Evolutionary conservation across 2,888 invertebrate species (phyloP), one percentile per base, ranked within the genome.

Genomic region (Drosophila merina): DNA sequence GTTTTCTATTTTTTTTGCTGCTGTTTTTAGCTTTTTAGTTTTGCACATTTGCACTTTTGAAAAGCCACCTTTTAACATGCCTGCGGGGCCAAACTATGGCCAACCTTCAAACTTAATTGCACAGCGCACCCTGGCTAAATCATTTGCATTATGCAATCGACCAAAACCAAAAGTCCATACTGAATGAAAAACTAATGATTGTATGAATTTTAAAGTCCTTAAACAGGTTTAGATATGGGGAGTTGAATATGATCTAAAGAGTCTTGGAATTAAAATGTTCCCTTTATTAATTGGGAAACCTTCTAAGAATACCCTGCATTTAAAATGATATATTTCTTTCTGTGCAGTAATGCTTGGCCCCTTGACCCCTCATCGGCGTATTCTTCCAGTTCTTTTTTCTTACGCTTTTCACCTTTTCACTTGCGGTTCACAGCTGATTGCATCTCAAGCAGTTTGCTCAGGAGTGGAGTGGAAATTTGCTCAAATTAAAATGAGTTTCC

Each of bases 31-130:
- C 40, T 20, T 20, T 42, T 14, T 42, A n/a, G 42, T 42, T 52
- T 50, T 49, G 62, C 44, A 62, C 66, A 64, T 57, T 70, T 66
- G 49, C 45, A 40, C 51, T 49, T 57, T 57, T 68, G 25, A 64
- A 68, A 56, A 64, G 63, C 71, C 71, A 57, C 40, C 59, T 80
- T 74, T 76, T 67, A 72, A 55, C 60, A 76, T 57, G 62, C 50
- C 57, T 8, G 56, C 63, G 66, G 51, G 47, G 50, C 66, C 47
- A 64, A 64, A 64, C 71, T 69, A 58, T 59, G 45, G 52, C 48
- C 74, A 85, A 79, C 83, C 83, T 83, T 87, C 87, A 87, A 77
- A 83, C 79, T 79, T 85, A 83, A 83, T 83, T 87, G 83, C 87
- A 87, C 71, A 71, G 74, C 69, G 74, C 42, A 60, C 64, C 64